Evolutionary conservation across 2,113 vertebrate species (phyloP).

Genomic region (Alosa alosa): DNA sequence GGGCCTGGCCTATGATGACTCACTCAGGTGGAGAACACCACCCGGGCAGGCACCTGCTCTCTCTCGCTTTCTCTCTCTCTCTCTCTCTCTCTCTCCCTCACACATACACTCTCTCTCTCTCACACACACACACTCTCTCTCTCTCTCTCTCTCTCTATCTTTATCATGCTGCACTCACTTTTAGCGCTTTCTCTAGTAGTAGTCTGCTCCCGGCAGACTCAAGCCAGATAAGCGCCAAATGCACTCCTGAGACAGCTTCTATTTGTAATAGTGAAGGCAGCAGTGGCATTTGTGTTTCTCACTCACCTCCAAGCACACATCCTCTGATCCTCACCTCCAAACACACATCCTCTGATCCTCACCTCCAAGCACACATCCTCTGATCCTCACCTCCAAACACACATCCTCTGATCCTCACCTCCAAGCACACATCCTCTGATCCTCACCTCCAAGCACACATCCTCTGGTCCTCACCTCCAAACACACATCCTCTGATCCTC

Average conservation of each 20-base stretch:
- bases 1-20: neutral
- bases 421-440: no score
- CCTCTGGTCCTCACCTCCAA: neutral
- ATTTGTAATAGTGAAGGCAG: neutral
- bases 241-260: neutral
- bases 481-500: neutral
- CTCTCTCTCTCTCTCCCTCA: slow-evolving; percentile 4
- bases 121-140: neutral
- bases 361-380: no score
- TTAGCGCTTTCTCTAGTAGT: neutral
- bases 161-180: neutral
- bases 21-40: neutral
- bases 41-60: slow-evolving; percentile 3
- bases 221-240: neutral
- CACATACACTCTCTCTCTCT: no score
- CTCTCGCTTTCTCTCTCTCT: neutral
- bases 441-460: neutral
- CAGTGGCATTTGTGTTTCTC: neutral
- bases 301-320: neutral
- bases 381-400: no score
- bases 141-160: neutral
- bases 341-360: neutral
- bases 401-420: no score
- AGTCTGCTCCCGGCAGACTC: neutral
- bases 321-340: neutral